phyloP scores from a whole-genome alignment of 2,888 invertebrate genomes.

The Aleiodes alternator region DNA sequence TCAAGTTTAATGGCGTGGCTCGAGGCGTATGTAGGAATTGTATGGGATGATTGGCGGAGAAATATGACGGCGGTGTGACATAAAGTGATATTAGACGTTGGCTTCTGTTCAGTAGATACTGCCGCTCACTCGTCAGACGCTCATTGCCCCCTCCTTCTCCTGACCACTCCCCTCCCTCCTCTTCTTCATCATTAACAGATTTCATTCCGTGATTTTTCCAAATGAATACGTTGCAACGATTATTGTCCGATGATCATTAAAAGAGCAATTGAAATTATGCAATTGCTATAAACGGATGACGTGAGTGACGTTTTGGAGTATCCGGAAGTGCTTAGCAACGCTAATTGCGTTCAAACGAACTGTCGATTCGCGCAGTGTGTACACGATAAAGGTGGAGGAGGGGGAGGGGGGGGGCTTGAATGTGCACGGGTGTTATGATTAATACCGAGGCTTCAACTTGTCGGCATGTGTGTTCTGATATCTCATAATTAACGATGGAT shows the following conservation, averaged over 20 bases:
- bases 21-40: too few species aligned
- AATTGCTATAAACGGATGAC: conserved; percentile 57
- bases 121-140: conserved; percentile 19
- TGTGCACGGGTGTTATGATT: conserved; percentile 64
- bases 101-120: conserved; percentile 38
- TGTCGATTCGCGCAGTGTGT: conserved; percentile 69
- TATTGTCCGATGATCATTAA: background rate
- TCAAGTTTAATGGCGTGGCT: too few species aligned
- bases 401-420: background rate
- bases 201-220: background rate
- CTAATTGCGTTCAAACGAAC: conserved; percentile 74
- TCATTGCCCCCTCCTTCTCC: conserved; percentile 3
- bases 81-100: conserved; percentile 54
- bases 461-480: conserved; percentile 58
- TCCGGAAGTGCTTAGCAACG: conserved; percentile 61
- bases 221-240: too few species aligned
- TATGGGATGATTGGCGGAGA: conserved; percentile 56
- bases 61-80: conserved; percentile 56
- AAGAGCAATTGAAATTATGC: background rate
- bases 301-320: conserved; percentile 61
- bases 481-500: conserved; percentile 61
- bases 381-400: conserved; percentile 44
- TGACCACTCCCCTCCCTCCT: background rate
- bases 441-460: conserved; percentile 65
- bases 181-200: background rate